Conservation (phyloP, 2,888 invertebrate species). For the Vandiemenella viatica region DNA sequence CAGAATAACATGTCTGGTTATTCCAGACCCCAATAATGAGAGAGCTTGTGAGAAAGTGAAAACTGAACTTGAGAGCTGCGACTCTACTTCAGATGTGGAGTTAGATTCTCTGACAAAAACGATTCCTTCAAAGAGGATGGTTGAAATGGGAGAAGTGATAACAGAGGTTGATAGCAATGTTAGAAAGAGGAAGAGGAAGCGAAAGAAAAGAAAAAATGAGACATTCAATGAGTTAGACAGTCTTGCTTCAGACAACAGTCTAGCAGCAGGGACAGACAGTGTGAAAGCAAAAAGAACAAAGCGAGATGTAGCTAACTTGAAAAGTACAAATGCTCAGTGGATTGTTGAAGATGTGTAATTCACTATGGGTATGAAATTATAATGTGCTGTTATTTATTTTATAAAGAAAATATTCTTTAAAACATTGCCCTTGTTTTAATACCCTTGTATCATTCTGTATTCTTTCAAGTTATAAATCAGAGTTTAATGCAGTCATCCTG, state of each 20-base stretch:
- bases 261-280: slow-evolving; percentile 13
- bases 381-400: too few species aligned
- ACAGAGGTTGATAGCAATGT: neutral
- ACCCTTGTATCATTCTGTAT: too few species aligned
- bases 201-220: neutral
- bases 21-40: slow-evolving; percentile 27
- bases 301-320: too few species aligned
- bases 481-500: too few species aligned
- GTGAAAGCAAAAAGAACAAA: neutral
- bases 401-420: too few species aligned
- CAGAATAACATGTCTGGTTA: slow-evolving; percentile 54
- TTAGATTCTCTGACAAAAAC: neutral
- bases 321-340: slow-evolving; percentile 1
- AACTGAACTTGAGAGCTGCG: slow-evolving; percentile 3
- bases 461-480: too few species aligned
- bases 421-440: too few species aligned
- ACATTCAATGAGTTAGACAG: too few species aligned
- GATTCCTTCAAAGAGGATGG: neutral
- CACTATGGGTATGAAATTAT: too few species aligned
- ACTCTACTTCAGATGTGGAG: neutral
- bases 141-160: neutral
- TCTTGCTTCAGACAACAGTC: too few species aligned
- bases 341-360: slow-evolving; percentile 3
- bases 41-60: neutral
- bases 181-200: slow-evolving; percentile 24